Evolutionary conservation across 2,113 vertebrate genomes (phyloP).

Genomic region (Motacilla alba): DNA sequence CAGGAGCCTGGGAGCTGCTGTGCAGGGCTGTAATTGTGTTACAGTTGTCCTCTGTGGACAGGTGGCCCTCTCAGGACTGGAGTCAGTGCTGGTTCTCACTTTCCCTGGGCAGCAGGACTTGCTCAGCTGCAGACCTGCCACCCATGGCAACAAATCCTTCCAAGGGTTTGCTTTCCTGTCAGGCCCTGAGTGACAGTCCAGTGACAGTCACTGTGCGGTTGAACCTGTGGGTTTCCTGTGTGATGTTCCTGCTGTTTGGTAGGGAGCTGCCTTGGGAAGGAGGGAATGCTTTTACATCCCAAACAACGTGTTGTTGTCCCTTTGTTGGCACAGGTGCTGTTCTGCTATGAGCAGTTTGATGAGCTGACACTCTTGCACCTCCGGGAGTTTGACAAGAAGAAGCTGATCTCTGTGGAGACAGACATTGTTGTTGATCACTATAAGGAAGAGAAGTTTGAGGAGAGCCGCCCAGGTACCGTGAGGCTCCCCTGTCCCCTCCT

Average conservation of each 20-base stretch:
- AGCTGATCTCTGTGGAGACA: constrained; percentile 93
- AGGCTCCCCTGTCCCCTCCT: not conserved
- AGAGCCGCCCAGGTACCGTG: constrained; percentile 74
- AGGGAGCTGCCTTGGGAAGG: not conserved
- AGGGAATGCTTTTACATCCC: not conserved
- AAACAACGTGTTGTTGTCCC: not conserved
- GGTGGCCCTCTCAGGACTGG: not conserved
- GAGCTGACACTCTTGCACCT: constrained; percentile 94
- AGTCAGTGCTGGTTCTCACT: not conserved
- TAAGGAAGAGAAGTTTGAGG: constrained; percentile 93
- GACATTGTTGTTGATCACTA: constrained; percentile 98
- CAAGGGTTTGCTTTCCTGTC: not conserved
- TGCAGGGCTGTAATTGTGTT: not conserved
- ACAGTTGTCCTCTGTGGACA: not conserved
- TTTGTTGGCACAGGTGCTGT: constrained; percentile 83
- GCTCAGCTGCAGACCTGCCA: not conserved
- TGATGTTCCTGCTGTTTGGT: not conserved
- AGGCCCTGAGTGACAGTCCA: not conserved
- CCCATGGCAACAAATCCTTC: not conserved
- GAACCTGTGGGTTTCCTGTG: not conserved
- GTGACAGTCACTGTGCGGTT: not conserved
- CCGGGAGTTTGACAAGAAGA: constrained; percentile 92
- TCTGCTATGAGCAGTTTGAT: constrained; percentile 98
- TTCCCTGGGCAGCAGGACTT: not conserved
- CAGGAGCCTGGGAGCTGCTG: not conserved